Conservation (phyloP, 2,113 vertebrate species). For the Salvelinus fontinalis region DNA sequence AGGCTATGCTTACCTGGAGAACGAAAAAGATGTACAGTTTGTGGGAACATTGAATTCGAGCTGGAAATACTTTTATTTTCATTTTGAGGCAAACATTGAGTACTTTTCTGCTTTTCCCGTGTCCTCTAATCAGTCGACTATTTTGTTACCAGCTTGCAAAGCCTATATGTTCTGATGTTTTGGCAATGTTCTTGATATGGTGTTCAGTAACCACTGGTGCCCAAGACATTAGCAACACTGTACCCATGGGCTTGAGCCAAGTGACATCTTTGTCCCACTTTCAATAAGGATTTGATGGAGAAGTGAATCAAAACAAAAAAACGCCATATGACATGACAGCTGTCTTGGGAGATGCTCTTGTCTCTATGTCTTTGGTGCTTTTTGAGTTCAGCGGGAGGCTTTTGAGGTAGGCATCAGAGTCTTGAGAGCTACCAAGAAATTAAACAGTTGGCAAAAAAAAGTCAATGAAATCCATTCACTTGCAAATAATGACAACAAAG, state of each 20-base stretch:
- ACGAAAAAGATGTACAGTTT: background rate
- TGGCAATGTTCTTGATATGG: too few relatives aligned
- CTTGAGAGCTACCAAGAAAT: slow-evolving; percentile 6
- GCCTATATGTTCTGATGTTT: too few relatives aligned
- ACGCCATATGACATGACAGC: slow-evolving; percentile 61
- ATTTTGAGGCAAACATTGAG: background rate
- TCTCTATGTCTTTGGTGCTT: slow-evolving; percentile 24
- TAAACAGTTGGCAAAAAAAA: slow-evolving; percentile 37
- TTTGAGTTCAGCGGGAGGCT: slow-evolving; percentile 37
- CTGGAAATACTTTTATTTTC: background rate
- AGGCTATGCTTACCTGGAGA: background rate
- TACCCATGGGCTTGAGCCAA: slow-evolving; percentile 12
- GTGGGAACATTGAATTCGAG: background rate
- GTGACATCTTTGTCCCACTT: slow-evolving; percentile 8
- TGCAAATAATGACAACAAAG: slow-evolving; percentile 62
- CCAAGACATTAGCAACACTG: slow-evolving; percentile 7
- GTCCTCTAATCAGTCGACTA: background rate
- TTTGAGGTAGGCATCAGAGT: slow-evolving; percentile 33
- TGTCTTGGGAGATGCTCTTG: slow-evolving; percentile 52
- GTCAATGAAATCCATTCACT: slow-evolving; percentile 45
- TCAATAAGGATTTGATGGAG: slow-evolving; percentile 40
- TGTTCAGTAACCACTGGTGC: too few relatives aligned
- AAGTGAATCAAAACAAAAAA: slow-evolving; percentile 45
- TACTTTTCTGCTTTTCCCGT: background rate
- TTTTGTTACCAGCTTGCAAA: background rate